Percentiles rank a stretch among this genome's conserved stretches.
Conservation (phyloP, 2,113 vertebrate genomes). For the Vulpes vulpes region DNA sequence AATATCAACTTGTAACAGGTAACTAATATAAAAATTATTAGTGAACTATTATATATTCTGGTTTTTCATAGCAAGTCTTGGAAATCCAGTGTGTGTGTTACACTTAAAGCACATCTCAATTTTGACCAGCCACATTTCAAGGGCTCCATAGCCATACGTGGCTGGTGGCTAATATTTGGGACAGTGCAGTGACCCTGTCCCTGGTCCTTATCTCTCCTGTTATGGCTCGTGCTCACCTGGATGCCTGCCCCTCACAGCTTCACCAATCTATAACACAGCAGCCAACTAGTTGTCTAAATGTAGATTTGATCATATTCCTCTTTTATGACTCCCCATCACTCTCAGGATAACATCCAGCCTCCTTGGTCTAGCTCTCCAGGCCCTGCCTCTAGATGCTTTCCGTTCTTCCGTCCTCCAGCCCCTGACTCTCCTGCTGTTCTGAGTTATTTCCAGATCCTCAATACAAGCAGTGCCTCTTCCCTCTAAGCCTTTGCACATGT, state of each 20-base stretch:
- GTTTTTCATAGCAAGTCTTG: background rate
- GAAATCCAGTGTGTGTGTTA: background rate
- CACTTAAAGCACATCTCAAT: background rate
- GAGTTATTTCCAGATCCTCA: background rate
- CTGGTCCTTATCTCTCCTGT: background rate
- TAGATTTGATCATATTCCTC: background rate
- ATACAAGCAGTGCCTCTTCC: background rate
- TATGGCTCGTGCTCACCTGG: background rate
- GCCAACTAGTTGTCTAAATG: background rate
- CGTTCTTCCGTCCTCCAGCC: too few relatives aligned
- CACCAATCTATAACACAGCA: fast-evolving
- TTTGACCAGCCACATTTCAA: background rate
- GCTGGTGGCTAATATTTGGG: background rate
- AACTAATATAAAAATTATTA: background rate
- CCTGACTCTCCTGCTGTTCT: too few relatives aligned
- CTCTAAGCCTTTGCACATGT: background rate
- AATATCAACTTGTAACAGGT: constrained; percentile 34
- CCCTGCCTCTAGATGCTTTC: background rate
- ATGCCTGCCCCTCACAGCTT: background rate
- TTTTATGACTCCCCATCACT: background rate
- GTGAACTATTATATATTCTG: background rate
- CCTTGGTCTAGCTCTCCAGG: background rate
- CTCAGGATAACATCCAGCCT: background rate
- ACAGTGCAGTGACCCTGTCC: background rate
- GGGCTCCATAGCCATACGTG: background rate